A percentile compares a stretch with the other conserved stretches of the same genome.
phyloP scores from a whole-genome alignment of 1,140 invertebrate genomes.

The Bombus polaris region DNA sequence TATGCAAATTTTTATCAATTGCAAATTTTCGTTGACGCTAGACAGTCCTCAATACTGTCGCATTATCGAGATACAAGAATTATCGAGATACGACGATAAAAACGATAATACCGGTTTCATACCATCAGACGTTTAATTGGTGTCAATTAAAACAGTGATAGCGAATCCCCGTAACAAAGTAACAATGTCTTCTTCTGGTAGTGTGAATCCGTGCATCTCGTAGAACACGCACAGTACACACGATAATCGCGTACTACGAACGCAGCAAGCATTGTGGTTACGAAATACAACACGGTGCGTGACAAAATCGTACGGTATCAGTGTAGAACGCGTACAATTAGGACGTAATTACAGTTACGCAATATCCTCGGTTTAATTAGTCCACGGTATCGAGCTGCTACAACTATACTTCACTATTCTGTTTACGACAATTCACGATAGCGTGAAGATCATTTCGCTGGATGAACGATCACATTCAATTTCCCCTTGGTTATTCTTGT shows the following conservation, averaged over 20 bases:
- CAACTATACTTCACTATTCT: neutral
- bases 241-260: conserved; percentile 3
- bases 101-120: no score
- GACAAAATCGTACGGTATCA: conserved; percentile 5
- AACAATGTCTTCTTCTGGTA: neutral
- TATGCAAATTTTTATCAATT: no score
- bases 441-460: neutral
- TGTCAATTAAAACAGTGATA: neutral
- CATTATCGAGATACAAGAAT: no score
- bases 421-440: neutral
- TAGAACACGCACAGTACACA: neutral
- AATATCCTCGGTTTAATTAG: conserved; percentile 24
- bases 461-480: neutral
- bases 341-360: conserved; percentile 24
- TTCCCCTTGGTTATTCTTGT: neutral
- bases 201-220: neutral
- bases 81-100: no score
- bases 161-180: neutral
- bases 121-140: neutral
- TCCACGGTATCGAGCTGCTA: neutral
- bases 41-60: no score
- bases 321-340: conserved; percentile 13
- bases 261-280: conserved; percentile 11
- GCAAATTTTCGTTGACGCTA: no score
- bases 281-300: conserved; percentile 5